A percentile compares a stretch with the other conserved stretches of the same genome.
Conservation (phyloP, 1,140 invertebrate genomes). For the Centruroides vittatus region DNA sequence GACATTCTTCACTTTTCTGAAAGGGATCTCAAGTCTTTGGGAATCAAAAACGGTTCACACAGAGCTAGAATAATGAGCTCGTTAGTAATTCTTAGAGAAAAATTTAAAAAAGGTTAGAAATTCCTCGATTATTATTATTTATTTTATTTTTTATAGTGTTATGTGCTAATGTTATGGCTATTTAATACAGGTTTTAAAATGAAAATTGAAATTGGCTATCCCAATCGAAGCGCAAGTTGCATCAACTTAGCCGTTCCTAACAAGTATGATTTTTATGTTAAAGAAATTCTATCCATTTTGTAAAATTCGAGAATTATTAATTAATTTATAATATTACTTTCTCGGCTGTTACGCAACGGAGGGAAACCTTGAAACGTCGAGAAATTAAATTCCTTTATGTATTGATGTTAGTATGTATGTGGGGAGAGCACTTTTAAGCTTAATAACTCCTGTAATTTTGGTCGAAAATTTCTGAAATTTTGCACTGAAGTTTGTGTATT, state of each 20-base stretch:
- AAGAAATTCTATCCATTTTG: not conserved
- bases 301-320: too few species aligned
- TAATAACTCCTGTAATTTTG: too few species aligned
- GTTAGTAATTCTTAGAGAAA: constrained; percentile 41
- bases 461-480: too few species aligned
- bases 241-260: not conserved
- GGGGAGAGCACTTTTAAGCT: too few species aligned
- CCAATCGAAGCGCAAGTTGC: not conserved
- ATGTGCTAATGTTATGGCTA: not conserved
- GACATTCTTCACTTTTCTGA: constrained; percentile 43
- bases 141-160: not conserved
- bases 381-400: too few species aligned
- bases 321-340: too few species aligned
- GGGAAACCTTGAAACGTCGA: too few species aligned
- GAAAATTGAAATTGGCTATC: not conserved
- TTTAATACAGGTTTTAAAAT: not conserved
- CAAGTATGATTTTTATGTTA: not conserved
- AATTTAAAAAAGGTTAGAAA: constrained; percentile 33
- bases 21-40: constrained; percentile 41
- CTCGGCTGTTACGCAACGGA: too few species aligned
- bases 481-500: too few species aligned
- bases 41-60: constrained; percentile 44
- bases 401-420: too few species aligned
- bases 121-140: constrained; percentile 13
- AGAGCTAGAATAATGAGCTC: constrained; percentile 45